Base-by-base conservation (phyloP, 2,888 invertebrate species). In the Lasiommata megera region DNA sequence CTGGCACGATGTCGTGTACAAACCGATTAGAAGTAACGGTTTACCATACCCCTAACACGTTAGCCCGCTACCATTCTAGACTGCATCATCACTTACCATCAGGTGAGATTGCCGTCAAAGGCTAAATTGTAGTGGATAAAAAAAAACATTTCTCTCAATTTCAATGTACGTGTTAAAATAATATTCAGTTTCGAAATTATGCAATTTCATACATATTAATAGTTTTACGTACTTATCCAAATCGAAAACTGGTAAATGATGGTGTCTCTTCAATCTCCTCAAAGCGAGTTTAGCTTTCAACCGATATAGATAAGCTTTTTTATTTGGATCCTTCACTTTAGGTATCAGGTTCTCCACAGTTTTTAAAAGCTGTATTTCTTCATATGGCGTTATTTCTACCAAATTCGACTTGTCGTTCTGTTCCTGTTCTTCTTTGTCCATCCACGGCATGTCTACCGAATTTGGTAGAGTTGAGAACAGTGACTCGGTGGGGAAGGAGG, bases 341-440 rank as follows among this genome's bases (percentile, higher is more conserved):
- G 74, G 69, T 14, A 86, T 79, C 47, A 88, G 46, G n/a, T 66
- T 71, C 54, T 91, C 90, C 0, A 91, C 75, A 36, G 78, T 79
- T 65, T 90, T 91, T 65, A 91, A 61, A 23, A 89, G 68, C 64
- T 91, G 90, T 11, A 91, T 71, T 66, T 91, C 91, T 47, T 88
- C 85, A 63, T 91, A 91, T 52, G 82, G 84, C 0, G 79, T 78
- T 71, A 88, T 73, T 16, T 78, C 76, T 0, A 86, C 80, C 3
- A 88, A 36, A 8, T 60, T 28, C 1, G 28, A 5, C 34, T 17
- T 47, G 28, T 77, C 72, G 0, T 70, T 67, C 5, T 65, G 67
- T 0, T 69, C 59, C 17, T 72, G 74, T 0, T 68, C 69, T 0
- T 64, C 51, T 0, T 70, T 63, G 0, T 78, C 76, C 0, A 79